phyloP scores from a whole-genome alignment of 2,888 invertebrate species.

The Agrochola lota region DNA sequence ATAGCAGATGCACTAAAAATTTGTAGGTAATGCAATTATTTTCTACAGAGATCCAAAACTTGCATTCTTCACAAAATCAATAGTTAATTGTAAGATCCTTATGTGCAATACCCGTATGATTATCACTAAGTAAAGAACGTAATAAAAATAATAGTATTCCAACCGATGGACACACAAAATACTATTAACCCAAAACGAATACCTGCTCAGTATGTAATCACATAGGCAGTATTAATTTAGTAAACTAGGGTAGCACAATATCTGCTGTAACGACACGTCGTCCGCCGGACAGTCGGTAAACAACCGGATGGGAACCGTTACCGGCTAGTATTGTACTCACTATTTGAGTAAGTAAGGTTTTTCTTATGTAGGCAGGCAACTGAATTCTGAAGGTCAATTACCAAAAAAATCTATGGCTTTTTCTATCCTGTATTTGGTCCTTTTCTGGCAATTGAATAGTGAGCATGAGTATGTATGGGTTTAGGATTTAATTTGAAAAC shows the following conservation, averaged over 20 bases:
- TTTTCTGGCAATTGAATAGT: neutral
- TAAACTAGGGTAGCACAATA: constrained; percentile 59
- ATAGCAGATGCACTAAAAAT: too few relatives aligned
- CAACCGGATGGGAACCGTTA: constrained; percentile 55
- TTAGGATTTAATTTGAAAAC: neutral
- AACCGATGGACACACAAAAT: neutral
- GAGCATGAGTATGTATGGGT: neutral
- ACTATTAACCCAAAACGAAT: constrained; percentile 21
- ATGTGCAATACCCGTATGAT: too few relatives aligned
- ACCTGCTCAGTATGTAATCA: constrained; percentile 30
- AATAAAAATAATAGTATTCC: too few relatives aligned
- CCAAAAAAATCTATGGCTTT: too few relatives aligned
- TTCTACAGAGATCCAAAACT: too few relatives aligned
- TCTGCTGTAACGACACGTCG: constrained; percentile 38
- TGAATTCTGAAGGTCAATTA: neutral
- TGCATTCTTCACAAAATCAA: too few relatives aligned
- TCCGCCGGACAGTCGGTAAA: constrained; percentile 54
- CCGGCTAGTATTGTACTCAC: constrained; percentile 28
- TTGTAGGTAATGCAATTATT: too few relatives aligned
- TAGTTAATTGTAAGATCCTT: too few relatives aligned
- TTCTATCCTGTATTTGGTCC: neutral
- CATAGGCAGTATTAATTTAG: constrained; percentile 54
- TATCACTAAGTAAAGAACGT: too few relatives aligned
- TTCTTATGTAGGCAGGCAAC: constrained; percentile 7
- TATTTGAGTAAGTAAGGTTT: constrained; percentile 31